Conservation (phyloP, 2,113 vertebrate genomes). For the Cyrtonyx montezumae region DNA sequence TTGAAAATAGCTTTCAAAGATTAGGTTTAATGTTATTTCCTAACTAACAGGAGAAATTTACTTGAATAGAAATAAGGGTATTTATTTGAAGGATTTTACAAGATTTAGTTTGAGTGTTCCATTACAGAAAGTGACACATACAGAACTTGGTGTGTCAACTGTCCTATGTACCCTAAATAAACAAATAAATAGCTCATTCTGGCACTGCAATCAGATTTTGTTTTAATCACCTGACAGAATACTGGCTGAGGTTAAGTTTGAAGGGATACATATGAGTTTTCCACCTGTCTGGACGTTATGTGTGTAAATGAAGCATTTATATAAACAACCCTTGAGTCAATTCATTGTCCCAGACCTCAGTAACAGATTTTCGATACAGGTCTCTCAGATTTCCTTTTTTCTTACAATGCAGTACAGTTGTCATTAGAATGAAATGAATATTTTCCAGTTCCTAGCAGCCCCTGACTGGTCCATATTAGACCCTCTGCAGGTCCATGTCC, state of each 20-base stretch:
- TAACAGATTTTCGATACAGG: background rate
- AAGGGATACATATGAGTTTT: background rate
- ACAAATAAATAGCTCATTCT: background rate
- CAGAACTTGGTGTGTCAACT: background rate
- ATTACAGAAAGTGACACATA: background rate
- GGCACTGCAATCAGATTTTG: background rate
- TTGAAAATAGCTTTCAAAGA: background rate
- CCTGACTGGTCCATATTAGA: background rate
- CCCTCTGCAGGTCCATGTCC: background rate
- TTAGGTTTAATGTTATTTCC: background rate
- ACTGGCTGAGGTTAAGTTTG: background rate
- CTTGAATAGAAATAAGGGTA: background rate
- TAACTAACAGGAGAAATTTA: background rate
- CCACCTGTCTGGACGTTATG: background rate
- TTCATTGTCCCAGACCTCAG: background rate
- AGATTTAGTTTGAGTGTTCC: background rate
- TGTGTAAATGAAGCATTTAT: conserved; percentile 7
- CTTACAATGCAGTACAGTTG: background rate
- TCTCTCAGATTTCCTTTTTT: background rate
- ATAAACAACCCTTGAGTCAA: background rate
- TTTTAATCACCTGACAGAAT: background rate
- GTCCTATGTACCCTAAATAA: background rate
- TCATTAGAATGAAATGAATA: background rate
- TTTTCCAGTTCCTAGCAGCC: background rate
- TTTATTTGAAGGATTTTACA: background rate